phyloP scores from a whole-genome alignment of 2,888 invertebrate species.

The Meiosimyza platycephala region DNA sequence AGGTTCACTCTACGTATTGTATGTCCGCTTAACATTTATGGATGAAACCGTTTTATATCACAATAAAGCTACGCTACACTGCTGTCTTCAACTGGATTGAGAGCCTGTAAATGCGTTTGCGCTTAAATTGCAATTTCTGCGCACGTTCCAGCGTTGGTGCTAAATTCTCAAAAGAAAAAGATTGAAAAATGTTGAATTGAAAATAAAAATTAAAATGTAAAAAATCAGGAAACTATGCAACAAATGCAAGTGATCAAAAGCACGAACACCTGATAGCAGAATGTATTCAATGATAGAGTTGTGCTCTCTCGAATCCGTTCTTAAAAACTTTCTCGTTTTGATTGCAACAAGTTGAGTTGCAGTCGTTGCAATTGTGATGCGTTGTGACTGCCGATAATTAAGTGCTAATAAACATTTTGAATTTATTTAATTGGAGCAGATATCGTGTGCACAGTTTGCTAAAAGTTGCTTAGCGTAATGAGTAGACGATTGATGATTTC shows the following conservation, averaged over 20 bases:
- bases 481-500: too few relatives aligned
- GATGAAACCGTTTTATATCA: too few relatives aligned
- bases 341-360: too few relatives aligned
- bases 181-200: background rate
- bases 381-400: background rate
- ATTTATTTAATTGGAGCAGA: conserved; percentile 18
- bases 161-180: background rate
- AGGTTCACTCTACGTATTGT: too few relatives aligned
- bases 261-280: conserved; percentile 31
- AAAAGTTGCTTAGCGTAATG: too few relatives aligned
- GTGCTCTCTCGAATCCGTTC: too few relatives aligned
- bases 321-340: too few relatives aligned
- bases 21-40: too few relatives aligned
- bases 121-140: conserved; percentile 38
- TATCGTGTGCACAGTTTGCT: background rate
- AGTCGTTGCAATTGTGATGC: too few relatives aligned
- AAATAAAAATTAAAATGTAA: background rate
- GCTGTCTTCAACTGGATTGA: background rate
- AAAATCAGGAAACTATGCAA: conserved; percentile 30
- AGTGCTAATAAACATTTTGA: background rate
- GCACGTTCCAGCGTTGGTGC: conserved; percentile 35
- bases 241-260: conserved; percentile 23
- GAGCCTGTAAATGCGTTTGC: conserved; percentile 18
- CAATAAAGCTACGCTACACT: background rate
- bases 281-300: conserved; percentile 17